A percentile compares a stretch with the other conserved stretches of the same genome.
These are phyloP conservation scores for Netelia melanura DNA, from an alignment of 2,888 invertebrate species.

Conservation along the genomic window DNA sequence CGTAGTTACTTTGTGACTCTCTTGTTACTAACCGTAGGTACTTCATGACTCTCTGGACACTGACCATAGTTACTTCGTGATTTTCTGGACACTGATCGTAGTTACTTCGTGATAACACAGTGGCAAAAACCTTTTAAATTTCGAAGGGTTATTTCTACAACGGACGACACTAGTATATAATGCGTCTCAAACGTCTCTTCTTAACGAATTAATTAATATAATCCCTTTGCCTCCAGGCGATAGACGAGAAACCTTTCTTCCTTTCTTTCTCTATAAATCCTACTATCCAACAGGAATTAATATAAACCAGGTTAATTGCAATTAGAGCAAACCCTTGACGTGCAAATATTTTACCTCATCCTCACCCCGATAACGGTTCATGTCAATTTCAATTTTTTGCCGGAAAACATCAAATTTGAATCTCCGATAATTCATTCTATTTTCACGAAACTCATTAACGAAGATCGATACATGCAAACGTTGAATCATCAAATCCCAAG, in stretches of 20 bases:
- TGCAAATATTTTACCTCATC: constrained; percentile 78
- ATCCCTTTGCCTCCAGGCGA: constrained; percentile 67
- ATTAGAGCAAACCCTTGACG: constrained; percentile 75
- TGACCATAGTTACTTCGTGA: too few relatives aligned
- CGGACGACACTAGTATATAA: constrained; percentile 23
- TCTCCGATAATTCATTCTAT: constrained; percentile 53
- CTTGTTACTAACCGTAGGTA: too few relatives aligned
- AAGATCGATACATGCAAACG: neutral
- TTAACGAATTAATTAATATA: constrained; percentile 81
- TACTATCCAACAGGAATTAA: constrained; percentile 72
- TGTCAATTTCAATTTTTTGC: constrained; percentile 66
- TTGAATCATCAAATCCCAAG: neutral
- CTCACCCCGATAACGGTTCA: constrained; percentile 49
- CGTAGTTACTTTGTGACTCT: too few relatives aligned
- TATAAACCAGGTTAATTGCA: constrained; percentile 82
- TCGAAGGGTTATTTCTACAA: too few relatives aligned
- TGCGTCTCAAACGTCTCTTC: constrained; percentile 69
- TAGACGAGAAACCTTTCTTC: constrained; percentile 34
- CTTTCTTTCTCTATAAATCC: neutral
- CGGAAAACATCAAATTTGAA: constrained; percentile 64
- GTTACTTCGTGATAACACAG: too few relatives aligned
- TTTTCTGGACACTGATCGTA: neutral
- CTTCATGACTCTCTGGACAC: too few relatives aligned
- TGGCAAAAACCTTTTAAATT: too few relatives aligned
- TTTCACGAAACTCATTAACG: neutral